phyloP scores from a whole-genome alignment of 2,113 vertebrate species.

The Rattus rattus region DNA sequence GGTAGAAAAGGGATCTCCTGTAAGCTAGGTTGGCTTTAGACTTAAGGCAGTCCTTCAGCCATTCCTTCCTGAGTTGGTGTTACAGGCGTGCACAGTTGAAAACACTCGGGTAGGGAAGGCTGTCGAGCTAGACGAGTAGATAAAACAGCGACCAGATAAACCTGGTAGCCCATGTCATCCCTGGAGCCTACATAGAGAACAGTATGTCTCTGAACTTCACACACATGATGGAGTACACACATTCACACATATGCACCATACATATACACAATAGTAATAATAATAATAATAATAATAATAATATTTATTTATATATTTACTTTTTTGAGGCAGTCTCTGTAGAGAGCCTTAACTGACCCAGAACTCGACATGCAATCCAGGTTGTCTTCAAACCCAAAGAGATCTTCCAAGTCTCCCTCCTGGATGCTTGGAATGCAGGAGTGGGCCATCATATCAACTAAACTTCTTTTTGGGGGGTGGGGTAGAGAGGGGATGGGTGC shows the following conservation, averaged over 20 bases:
- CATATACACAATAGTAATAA: no score
- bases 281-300: no score
- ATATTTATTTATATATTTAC: not conserved
- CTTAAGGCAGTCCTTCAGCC: not conserved
- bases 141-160: not conserved
- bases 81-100: not conserved
- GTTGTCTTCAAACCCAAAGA: not conserved
- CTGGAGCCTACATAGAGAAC: not conserved
- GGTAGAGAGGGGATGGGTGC: not conserved
- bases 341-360: not conserved
- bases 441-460: not conserved
- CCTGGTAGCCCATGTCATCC: not conserved
- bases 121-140: not conserved
- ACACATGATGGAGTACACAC: not conserved
- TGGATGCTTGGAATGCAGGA: not conserved
- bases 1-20: not conserved
- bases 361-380: not conserved
- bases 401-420: not conserved
- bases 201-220: not conserved
- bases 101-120: not conserved
- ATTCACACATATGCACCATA: no score
- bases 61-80: not conserved
- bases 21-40: not conserved
- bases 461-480: not conserved
- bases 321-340: not conserved